These are phyloP conservation scores for Lacanobia oleracea DNA, from an alignment of 2,888 invertebrate genomes.

Conservation along the genomic window DNA sequence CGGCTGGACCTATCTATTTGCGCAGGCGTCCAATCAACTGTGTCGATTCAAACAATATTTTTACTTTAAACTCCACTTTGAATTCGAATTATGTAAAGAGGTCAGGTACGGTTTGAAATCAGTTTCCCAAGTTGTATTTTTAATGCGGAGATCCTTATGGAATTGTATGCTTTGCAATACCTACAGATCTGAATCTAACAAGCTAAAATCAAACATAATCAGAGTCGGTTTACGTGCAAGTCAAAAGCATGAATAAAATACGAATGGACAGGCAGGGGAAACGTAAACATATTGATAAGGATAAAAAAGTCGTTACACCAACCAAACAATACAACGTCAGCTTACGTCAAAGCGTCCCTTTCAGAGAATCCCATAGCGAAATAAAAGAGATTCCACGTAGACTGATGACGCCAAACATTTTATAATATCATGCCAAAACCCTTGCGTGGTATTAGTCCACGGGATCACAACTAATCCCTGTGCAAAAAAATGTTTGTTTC, in stretches of 20 bases:
- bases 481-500: constrained; percentile 56
- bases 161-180: neutral
- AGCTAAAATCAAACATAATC: neutral
- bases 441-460: constrained; percentile 61
- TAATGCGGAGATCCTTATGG: neutral
- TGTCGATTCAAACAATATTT: constrained; percentile 69
- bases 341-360: constrained; percentile 42
- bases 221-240: neutral
- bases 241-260: neutral
- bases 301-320: constrained; percentile 25
- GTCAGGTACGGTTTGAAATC: neutral
- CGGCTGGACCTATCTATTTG: constrained; percentile 80
- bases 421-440: constrained; percentile 59
- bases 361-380: constrained; percentile 35
- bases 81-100: constrained; percentile 23
- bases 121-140: constrained; percentile 1
- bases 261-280: neutral
- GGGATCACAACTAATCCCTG: constrained; percentile 58
- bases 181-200: neutral
- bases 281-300: constrained; percentile 29
- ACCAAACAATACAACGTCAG: constrained; percentile 31
- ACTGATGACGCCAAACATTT: constrained; percentile 58
- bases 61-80: constrained; percentile 55
- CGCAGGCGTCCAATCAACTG: constrained; percentile 76
- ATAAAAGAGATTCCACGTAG: constrained; percentile 45